Conservation (phyloP, 1,140 invertebrate genomes). For the Lordiphosa clarofinis region DNA sequence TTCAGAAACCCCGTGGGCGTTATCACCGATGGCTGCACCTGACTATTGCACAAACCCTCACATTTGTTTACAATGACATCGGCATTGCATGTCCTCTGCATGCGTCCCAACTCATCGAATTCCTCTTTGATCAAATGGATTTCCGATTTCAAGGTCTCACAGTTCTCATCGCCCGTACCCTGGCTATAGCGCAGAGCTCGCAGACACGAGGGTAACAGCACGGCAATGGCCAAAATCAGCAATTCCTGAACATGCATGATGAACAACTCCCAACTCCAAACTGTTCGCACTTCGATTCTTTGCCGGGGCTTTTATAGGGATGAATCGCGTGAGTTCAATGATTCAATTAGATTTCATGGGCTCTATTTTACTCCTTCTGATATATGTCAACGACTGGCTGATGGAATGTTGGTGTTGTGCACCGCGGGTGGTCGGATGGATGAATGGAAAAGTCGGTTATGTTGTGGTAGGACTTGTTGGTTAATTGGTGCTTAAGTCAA, state of each 20-base stretch:
- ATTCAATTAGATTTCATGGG: slow-evolving; percentile 37
- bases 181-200: slow-evolving; percentile 68
- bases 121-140: slow-evolving; percentile 93
- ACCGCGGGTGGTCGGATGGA: slow-evolving; percentile 23
- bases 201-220: slow-evolving; percentile 53
- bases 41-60: slow-evolving; percentile 93
- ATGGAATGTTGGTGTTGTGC: slow-evolving; percentile 63
- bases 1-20: slow-evolving; percentile 93
- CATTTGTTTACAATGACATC: slow-evolving; percentile 93
- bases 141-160: slow-evolving; percentile 89
- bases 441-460: slow-evolving; percentile 18
- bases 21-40: slow-evolving; percentile 93
- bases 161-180: slow-evolving; percentile 82
- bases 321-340: slow-evolving; percentile 13
- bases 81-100: slow-evolving; percentile 91
- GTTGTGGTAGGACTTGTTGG: slow-evolving; percentile 53
- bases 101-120: slow-evolving; percentile 89
- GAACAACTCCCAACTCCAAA: slow-evolving; percentile 25
- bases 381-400: slow-evolving; percentile 44
- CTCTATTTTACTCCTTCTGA: slow-evolving; percentile 15
- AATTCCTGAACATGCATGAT: slow-evolving; percentile 63
- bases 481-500: slow-evolving; percentile 71
- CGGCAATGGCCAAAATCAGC: slow-evolving; percentile 37
- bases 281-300: slow-evolving; percentile 24
- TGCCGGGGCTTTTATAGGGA: slow-evolving; percentile 45